Evolutionary conservation across 2,113 vertebrate species (phyloP).

Genomic region (Gallinago jamesoni): DNA sequence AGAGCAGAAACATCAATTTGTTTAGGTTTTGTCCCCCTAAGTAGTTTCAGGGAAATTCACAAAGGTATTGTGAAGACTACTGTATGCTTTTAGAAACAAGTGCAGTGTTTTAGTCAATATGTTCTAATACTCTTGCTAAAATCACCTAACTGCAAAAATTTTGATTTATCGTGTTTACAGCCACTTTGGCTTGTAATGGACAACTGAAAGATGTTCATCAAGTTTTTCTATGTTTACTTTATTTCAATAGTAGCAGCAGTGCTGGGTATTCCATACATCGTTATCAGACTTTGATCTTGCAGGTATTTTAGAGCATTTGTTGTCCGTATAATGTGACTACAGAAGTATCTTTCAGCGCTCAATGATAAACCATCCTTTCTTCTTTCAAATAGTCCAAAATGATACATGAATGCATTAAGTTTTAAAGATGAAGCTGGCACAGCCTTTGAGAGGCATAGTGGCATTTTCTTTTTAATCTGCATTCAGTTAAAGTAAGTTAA

Average conservation of each 20-base stretch:
- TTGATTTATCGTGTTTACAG: neutral
- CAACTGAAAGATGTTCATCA: neutral
- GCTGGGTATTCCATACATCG: neutral
- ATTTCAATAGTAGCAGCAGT: neutral
- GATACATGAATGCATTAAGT: neutral
- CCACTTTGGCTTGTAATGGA: neutral
- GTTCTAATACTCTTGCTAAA: neutral
- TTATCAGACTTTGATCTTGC: neutral
- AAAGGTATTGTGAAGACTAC: neutral
- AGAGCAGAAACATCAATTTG: accelerated
- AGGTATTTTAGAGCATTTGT: neutral
- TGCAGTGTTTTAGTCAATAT: neutral
- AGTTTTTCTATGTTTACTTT: neutral
- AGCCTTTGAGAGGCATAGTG: neutral
- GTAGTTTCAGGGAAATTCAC: neutral
- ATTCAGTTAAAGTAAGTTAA: neutral
- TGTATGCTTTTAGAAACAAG: neutral
- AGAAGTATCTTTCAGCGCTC: neutral
- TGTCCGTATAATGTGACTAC: neutral
- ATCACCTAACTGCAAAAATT: neutral
- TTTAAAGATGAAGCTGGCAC: neutral
- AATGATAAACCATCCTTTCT: neutral
- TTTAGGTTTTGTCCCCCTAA: neutral
- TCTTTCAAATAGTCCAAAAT: neutral
- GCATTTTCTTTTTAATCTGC: neutral